Evolutionary conservation across 2,888 invertebrate species (phyloP), one percentile per base, ranked within the genome.

Genomic region (Ecdyonurus torrentis): DNA sequence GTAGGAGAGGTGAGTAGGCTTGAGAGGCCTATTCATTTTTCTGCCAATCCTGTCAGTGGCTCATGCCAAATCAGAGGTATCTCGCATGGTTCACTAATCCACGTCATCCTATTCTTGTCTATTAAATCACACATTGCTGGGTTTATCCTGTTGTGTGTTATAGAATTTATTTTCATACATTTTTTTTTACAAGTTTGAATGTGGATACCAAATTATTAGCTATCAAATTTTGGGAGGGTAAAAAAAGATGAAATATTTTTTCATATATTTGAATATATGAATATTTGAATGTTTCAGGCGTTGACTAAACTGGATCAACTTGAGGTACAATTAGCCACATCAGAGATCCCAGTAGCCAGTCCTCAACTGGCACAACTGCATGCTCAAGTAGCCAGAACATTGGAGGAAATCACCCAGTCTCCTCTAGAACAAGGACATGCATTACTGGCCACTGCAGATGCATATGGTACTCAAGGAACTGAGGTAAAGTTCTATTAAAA

Each of bases 361-460:
- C 75, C 82, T 1, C 83, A 84, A 71, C 78, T 87, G 65, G 83
- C 82, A 62, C 81, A 83, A 69, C 78, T 86, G 65, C 87, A 86
- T 71, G 77, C 82, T 25, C 83, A 84, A 67, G 80, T 86, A 66
- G 77, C 82, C 25, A 77, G 79, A 66, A 81, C 85, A 67, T 79
- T 89, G 66, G 82, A 83, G 69, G 84, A 84, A 66, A 81, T 84
- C 25, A 84, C 86, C 25, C 78, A 81, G 63, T 80, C 81, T 63
- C 84, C 88, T 60, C 76, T 89, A 61, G 78, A 82, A 59, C 82
- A 87, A 71, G 91, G 91, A 64, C 84, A 87, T 71, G 78, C 82
- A 67, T 79, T 91, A 67, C 75, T 91, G 58, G 84, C 87, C 71
- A 79, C 81, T 67, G 83, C 84, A 69, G 83, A 80, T 71, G 81